Base-by-base conservation (phyloP, 1,140 invertebrate species). In the Heliothis virescens region DNA sequence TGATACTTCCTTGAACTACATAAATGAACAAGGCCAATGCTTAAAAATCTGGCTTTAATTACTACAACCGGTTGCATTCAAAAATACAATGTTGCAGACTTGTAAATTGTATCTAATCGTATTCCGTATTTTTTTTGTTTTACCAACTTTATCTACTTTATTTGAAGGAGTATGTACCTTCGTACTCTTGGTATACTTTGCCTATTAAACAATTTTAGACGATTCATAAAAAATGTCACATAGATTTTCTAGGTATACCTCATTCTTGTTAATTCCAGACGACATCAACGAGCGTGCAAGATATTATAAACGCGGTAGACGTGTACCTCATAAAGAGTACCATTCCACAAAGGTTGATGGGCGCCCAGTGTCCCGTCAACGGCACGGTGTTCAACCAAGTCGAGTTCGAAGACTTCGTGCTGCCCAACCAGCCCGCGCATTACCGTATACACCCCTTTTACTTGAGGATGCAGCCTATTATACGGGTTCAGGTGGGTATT, bases 391-490 rank as follows among this genome's bases (percentile, higher is more conserved):
- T 82, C 71, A 41, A 84, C 0, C 90, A 94, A 84, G 52, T 88
- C 0, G 88, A 90, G n/a, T 94, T 91, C 50, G 95, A 95, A 78
- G 94, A 94, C 82, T 93, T 89, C 34, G 91, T 94, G 13, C 67
- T 92, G 29, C 90, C 93, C 0, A 86, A 87, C n/a, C 79, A 89
- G 50, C 88, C 89, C 59, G 90, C 89, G 47, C 75, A 82, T 5
- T 95, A 95, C 78, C 87, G 93, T 0, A 94, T 95, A 74, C 94
- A 95, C 87, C 93, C 94, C 1, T 94, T 87, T 77, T 92, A 93
- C 85, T 84, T 95, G 80, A 85, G 84, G 57, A 84, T 90, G 62
- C 90, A 90, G 75, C 29, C 85, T 3, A 57, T 91, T 2, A 79
- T 95, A 26, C 88, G 86, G 79, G 81, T 95, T 53, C 89, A 94